Conservation (phyloP, 2,797 vertebrate genomes). For the Ambastaia sidthimunki region DNA sequence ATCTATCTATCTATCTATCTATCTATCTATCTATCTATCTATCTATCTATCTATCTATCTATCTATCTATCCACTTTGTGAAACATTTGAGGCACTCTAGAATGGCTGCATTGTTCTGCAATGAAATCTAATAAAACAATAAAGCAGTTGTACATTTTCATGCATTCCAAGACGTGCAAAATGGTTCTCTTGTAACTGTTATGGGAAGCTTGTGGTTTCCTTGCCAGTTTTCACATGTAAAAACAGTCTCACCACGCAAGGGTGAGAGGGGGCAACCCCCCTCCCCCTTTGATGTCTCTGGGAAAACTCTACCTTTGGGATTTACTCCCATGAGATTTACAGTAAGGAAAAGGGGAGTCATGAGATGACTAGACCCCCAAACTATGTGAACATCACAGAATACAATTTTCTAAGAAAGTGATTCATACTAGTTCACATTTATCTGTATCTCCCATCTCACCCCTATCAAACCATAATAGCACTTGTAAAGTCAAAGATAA, state of each 20-base stretch:
- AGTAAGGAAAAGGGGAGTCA: slow-evolving; percentile 30
- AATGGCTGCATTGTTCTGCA: neutral
- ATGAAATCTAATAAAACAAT: slow-evolving; percentile 14
- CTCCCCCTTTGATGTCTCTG: slow-evolving; percentile 36
- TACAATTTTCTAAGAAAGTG: neutral
- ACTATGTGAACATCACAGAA: neutral
- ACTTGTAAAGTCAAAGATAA: neutral
- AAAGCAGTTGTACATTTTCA: slow-evolving; percentile 25
- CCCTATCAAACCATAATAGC: neutral
- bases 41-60: too few species aligned
- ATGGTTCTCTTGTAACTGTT: neutral
- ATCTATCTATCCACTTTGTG: neutral
- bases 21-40: too few species aligned
- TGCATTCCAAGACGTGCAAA: slow-evolving; percentile 16
- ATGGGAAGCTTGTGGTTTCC: neutral
- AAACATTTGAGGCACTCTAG: neutral
- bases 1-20: neutral
- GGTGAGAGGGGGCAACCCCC: too few species aligned
- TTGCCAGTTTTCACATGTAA: neutral
- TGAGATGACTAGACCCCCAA: neutral
- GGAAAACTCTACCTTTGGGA: slow-evolving; percentile 34
- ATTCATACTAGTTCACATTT: neutral
- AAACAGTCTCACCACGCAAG: neutral
- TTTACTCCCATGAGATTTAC: slow-evolving; percentile 38
- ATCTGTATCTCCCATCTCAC: neutral